These are phyloP conservation scores for Muscina levida DNA, from an alignment of 2,888 invertebrate genomes.

Conservation along the genomic window DNA sequence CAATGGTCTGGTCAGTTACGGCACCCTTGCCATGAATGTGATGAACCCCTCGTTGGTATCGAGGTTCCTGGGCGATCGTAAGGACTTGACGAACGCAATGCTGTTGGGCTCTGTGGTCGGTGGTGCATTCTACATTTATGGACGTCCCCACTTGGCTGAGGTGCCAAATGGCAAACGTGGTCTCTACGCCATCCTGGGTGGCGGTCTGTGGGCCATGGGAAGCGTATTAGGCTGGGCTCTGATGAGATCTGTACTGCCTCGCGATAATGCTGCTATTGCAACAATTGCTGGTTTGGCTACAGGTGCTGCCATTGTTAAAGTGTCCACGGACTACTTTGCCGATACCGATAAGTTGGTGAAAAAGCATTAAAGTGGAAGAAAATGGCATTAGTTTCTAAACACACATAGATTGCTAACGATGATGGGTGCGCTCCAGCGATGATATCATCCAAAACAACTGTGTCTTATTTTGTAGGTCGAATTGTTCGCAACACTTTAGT, in stretches of 20 bases:
- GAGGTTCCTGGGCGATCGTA: slow-evolving; percentile 81
- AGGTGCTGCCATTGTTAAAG: slow-evolving; percentile 77
- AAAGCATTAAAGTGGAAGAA: slow-evolving; percentile 65
- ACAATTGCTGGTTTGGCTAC: slow-evolving; percentile 76
- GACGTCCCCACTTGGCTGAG: slow-evolving; percentile 87
- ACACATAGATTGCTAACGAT: no score
- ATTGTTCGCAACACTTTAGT: not conserved
- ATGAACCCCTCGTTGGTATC: slow-evolving; percentile 90
- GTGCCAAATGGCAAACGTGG: slow-evolving; percentile 83
- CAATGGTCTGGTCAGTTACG: slow-evolving; percentile 88
- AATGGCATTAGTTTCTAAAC: no score
- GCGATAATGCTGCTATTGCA: slow-evolving; percentile 73
- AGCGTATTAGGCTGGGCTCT: slow-evolving; percentile 95
- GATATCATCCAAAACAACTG: slow-evolving; percentile 17
- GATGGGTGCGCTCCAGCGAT: slow-evolving; percentile 1
- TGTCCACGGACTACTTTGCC: slow-evolving; percentile 77
- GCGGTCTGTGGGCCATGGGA: slow-evolving; percentile 92
- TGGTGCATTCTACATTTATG: slow-evolving; percentile 90
- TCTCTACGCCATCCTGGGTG: slow-evolving; percentile 85
- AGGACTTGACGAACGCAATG: slow-evolving; percentile 90
- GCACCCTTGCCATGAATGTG: slow-evolving; percentile 89
- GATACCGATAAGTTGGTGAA: slow-evolving; percentile 75
- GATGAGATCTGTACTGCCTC: slow-evolving; percentile 85
- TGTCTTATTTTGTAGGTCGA: slow-evolving; percentile 22
- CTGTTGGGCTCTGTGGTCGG: slow-evolving; percentile 88